Base-by-base conservation (phyloP, 1,140 invertebrate genomes). In the Pectinophora gossypiella region DNA sequence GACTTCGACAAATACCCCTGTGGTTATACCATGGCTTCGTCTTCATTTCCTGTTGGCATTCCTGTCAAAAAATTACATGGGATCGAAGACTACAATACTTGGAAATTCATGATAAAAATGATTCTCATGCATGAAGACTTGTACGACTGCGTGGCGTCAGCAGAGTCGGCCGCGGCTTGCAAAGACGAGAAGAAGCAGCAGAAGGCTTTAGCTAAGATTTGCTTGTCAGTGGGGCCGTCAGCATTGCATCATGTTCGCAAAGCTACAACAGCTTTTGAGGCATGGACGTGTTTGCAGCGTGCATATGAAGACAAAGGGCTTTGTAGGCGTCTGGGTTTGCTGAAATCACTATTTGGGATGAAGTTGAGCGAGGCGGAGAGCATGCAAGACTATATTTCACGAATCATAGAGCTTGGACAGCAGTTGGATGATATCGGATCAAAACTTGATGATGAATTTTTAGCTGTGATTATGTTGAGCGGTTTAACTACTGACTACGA, bases 241-340 rank as follows among this genome's bases (percentile, higher is more conserved):
- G 49, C 19, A 3, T 23, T 23, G 6, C 20, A 3, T 9, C 38
- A 51, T 12, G 49, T 56, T 15, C 47, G 57, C 15, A 32, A 40
- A 12, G 59, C 52, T 5, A 44, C 19, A 38, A 46, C 52, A 3
- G 43, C 51, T 10, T 44, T 48, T 15, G 48, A 63, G 36, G 55
- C 57, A 7, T 63, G 61, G 61, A 43, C 12, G 1, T 48, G 45
- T 19, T 45, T 59, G 10, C 40, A 59, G 44, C 45, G 38, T 6
- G 51, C 56, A n/a, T 62, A 55, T 42, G 60, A 62, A 32, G 60
- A 62, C 38, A 62, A 62, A 51, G 56, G 56, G 6, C 43, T 62
- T 16, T 20, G 22, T 27, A 45, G 56, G 19, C 44, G 56, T 18
- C 42, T 62, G 19, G 45, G 45, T 15, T 46, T 62, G 15, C 35